A percentile compares a stretch with the other conserved stretches of the same genome.
Evolutionary conservation across 2,113 vertebrate genomes (phyloP).

Genomic region (Cisticola juncidis): DNA sequence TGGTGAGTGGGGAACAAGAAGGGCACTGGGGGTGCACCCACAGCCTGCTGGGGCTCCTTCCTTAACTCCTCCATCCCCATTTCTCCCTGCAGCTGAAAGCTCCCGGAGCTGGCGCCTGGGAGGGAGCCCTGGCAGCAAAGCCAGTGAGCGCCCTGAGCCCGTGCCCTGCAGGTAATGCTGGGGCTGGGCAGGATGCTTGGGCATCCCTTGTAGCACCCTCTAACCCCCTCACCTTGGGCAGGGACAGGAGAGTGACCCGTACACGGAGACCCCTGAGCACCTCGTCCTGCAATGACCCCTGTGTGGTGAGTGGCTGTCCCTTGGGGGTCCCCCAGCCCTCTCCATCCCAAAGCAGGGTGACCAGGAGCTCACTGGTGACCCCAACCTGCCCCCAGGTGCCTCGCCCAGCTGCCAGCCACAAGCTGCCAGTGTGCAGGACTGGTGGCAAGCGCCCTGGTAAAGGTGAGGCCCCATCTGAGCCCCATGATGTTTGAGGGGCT

Average conservation of each 20-base stretch:
- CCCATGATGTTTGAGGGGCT: too few species aligned
- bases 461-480: background rate
- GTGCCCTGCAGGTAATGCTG: background rate
- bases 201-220: background rate
- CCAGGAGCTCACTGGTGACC: background rate
- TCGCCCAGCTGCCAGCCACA: background rate
- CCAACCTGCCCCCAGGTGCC: background rate
- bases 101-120: background rate
- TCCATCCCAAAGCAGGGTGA: background rate
- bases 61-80: background rate
- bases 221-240: background rate
- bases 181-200: background rate
- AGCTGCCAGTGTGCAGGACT: background rate
- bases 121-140: background rate
- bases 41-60: background rate
- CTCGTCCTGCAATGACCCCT: background rate
- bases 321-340: background rate
- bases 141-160: background rate
- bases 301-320: background rate
- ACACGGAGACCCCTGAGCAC: background rate
- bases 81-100: slow-evolving; percentile 72
- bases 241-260: background rate
- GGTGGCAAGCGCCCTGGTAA: background rate
- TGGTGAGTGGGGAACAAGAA: background rate
- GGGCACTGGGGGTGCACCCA: background rate